Evolutionary conservation across 2,888 invertebrate species (phyloP), one percentile per base, ranked within the genome.

Genomic region (Lacanobia oleracea): DNA sequence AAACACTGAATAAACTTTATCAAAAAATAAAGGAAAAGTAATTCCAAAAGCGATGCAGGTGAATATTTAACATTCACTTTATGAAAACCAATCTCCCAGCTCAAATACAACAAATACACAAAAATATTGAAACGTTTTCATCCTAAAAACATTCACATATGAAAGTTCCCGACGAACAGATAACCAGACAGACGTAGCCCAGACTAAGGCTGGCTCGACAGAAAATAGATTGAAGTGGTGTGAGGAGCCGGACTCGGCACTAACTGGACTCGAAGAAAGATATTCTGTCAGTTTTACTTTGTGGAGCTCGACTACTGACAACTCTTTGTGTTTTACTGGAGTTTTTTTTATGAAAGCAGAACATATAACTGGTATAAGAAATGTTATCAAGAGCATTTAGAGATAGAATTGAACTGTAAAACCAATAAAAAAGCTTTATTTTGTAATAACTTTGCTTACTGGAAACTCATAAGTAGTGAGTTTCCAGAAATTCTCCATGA

Each of bases 171-270:
- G 71, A 67, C 67, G 27, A 60, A 71, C 27, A 67, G 66, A 79
- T 73, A 72, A 69, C 79, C 72, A 66, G 79, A 72, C 74, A 68
- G 65, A 72, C 56, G 72, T 65, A 79, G 74, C 66, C 27, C 59
- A 53, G 45, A 63, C 62, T 69, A 45, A 57, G 51, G 68, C 67
- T 40, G 62, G 56, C 67, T 82, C 61, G 82, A 77, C 72, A 61
- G 72, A 64, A 77, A 78, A 82, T 82, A 80, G 73, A 80, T 80
- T 80, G 83, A 83, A 82, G 59, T 67, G 81, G 56, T 67, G 64
- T 45, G 63, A 62, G 59, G 33, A 48, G 51, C 51, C 18, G 45
- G 33, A 4, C 4, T 33, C 33, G 33, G 43, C 54, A 18, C 80
- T 18, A 51, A 57, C 77, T 45, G 54, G 27, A 63, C 53, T 37